Conservation (phyloP, 92 coral and sea anemone species). For the Desmophyllum pertusum region DNA sequence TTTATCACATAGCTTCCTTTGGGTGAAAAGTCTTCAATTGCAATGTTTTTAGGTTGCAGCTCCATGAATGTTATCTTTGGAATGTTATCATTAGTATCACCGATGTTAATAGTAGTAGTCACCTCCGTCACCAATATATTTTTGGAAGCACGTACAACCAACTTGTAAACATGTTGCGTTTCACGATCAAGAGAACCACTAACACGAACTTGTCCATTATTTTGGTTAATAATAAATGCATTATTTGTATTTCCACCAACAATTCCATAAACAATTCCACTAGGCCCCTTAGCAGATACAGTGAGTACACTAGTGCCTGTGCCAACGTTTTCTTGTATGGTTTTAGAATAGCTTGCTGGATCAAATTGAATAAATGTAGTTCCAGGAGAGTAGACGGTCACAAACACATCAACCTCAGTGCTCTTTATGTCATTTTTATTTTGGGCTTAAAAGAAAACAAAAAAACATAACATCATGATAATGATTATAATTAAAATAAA, state of each 20-base stretch:
- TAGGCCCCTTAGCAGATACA: slow-evolving; percentile 58
- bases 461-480: not conserved
- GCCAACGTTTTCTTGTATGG: slow-evolving; percentile 41
- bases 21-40: slow-evolving; percentile 68
- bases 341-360: slow-evolving; percentile 41
- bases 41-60: slow-evolving; percentile 52
- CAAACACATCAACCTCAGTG: slow-evolving; percentile 47
- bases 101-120: slow-evolving; percentile 58
- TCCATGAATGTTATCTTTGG: slow-evolving; percentile 75
- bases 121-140: slow-evolving; percentile 64
- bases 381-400: slow-evolving; percentile 59
- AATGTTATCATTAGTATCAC: slow-evolving; percentile 72
- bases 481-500: not conserved
- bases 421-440: not conserved
- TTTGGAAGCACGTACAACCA: slow-evolving; percentile 71
- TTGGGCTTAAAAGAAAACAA: slow-evolving; percentile 8
- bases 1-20: slow-evolving; percentile 55
- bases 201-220: slow-evolving; percentile 52
- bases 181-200: slow-evolving; percentile 67
- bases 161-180: slow-evolving; percentile 51
- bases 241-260: slow-evolving; percentile 77
- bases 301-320: slow-evolving; percentile 45
- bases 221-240: slow-evolving; percentile 42
- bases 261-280: slow-evolving; percentile 50
- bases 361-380: slow-evolving; percentile 53